Conservation (phyloP, 2,113 vertebrate genomes). For the Xenotilapia leptura region DNA sequence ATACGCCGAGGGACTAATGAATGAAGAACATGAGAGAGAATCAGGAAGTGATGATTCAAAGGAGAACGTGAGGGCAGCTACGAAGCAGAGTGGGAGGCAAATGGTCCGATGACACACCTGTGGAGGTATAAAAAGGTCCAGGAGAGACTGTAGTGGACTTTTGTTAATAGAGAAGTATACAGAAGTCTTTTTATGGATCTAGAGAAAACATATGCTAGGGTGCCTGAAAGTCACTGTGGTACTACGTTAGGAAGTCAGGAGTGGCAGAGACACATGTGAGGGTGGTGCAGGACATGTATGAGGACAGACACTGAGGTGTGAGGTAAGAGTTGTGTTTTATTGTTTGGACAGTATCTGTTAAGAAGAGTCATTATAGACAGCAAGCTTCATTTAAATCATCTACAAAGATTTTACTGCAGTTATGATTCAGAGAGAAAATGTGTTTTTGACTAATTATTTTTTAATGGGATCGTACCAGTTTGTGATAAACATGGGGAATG, state of each 20-base stretch:
- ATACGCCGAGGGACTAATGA: neutral
- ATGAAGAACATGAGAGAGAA: neutral
- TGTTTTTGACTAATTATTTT: neutral
- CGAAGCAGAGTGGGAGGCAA: neutral
- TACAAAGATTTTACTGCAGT: neutral
- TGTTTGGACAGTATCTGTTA: neutral
- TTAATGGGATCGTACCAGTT: neutral
- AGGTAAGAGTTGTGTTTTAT: neutral
- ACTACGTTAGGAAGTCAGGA: neutral
- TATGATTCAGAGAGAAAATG: neutral
- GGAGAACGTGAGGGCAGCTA: neutral
- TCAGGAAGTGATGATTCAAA: neutral
- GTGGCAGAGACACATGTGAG: neutral
- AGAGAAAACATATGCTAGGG: neutral
- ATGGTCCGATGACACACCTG: neutral
- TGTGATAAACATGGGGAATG: neutral
- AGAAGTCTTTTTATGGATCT: neutral
- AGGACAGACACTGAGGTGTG: neutral
- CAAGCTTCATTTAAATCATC: neutral
- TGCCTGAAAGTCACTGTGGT: neutral
- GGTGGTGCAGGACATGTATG: neutral
- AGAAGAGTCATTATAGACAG: neutral
- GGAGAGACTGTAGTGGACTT: neutral
- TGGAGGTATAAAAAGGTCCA: neutral
- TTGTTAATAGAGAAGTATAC: neutral